Conservation (phyloP, 2,797 vertebrate species). For the Alectoris magna region DNA sequence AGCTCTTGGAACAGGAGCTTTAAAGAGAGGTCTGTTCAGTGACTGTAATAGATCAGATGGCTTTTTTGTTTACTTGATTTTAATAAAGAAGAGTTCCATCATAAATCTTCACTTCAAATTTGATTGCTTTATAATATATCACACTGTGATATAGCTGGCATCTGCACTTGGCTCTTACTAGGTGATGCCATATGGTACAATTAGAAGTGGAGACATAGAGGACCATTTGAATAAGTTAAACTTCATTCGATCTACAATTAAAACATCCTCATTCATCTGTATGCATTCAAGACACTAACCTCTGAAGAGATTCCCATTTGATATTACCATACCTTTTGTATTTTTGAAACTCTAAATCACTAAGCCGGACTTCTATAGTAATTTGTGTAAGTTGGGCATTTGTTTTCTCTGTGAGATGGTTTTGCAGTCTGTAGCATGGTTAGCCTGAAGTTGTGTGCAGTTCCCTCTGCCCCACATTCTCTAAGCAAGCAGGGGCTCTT, state of each 20-base stretch:
- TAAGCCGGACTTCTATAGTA: neutral
- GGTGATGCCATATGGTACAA: slow-evolving; percentile 59
- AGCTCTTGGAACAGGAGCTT: neutral
- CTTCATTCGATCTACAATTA: slow-evolving; percentile 12
- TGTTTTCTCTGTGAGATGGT: neutral
- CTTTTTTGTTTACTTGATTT: slow-evolving; percentile 46
- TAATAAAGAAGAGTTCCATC: slow-evolving; percentile 33
- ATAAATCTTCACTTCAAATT: slow-evolving; percentile 65
- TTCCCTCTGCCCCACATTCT: neutral
- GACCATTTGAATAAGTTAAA: slow-evolving; percentile 41
- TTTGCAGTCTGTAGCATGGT: neutral
- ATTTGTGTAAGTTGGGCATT: neutral
- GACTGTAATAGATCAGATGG: neutral
- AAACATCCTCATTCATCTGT: slow-evolving; percentile 1
- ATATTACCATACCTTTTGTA: neutral
- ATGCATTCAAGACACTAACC: neutral
- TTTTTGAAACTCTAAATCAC: neutral
- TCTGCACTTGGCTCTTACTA: slow-evolving; percentile 51
- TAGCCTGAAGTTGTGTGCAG: neutral
- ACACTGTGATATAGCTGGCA: slow-evolving; percentile 50
- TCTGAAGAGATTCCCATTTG: neutral
- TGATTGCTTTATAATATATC: slow-evolving; percentile 62
- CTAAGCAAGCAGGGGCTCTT: neutral
- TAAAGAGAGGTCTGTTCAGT: neutral
- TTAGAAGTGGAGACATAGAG: slow-evolving; percentile 25